These are phyloP conservation scores for Leptobrachium leishanense DNA, from an alignment of 2,113 vertebrate genomes.

Conservation along the genomic window DNA sequence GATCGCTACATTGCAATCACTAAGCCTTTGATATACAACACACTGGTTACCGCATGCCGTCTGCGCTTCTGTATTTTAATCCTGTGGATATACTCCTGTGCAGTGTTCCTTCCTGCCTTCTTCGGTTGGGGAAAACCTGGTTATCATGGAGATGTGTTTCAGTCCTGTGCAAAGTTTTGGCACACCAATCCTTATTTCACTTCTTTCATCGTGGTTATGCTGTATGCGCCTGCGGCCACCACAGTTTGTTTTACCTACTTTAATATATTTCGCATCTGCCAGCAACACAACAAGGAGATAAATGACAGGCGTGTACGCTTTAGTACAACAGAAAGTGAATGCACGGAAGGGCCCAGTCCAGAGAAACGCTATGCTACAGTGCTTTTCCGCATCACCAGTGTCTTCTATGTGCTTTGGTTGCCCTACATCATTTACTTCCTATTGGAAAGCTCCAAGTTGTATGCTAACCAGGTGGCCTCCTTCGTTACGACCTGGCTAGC, in stretches of 20 bases:
- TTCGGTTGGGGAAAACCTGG: slow-evolving; percentile 96
- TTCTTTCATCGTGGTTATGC: slow-evolving; percentile 86
- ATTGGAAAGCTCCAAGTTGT: slow-evolving; percentile 88
- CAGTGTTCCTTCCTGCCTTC: slow-evolving; percentile 90
- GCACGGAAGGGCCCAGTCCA: slow-evolving; percentile 73
- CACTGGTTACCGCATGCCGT: slow-evolving; percentile 88
- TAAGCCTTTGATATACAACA: slow-evolving; percentile 86
- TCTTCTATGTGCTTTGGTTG: slow-evolving; percentile 96
- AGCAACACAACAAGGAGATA: slow-evolving; percentile 94
- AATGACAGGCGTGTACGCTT: slow-evolving; percentile 89
- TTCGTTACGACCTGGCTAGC: slow-evolving; percentile 98
- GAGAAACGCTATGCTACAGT: slow-evolving; percentile 95
- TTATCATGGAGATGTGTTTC: slow-evolving; percentile 93
- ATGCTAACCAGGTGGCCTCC: slow-evolving; percentile 79
- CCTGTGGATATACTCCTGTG: slow-evolving; percentile 93
- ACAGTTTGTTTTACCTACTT: slow-evolving; percentile 95
- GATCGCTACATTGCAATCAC: slow-evolving; percentile 97
- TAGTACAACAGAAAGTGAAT: slow-evolving; percentile 75
- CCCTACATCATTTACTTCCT: slow-evolving; percentile 97
- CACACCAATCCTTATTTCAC: slow-evolving; percentile 85
- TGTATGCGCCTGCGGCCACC: slow-evolving; percentile 90
- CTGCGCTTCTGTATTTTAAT: slow-evolving; percentile 86
- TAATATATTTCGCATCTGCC: slow-evolving; percentile 98
- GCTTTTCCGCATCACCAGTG: slow-evolving; percentile 94
- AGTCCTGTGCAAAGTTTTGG: slow-evolving; percentile 88